Percentiles rank a stretch among this genome's conserved stretches.
Conservation (phyloP, 2,888 invertebrate genomes). For the Lasioglossum figueresi region DNA sequence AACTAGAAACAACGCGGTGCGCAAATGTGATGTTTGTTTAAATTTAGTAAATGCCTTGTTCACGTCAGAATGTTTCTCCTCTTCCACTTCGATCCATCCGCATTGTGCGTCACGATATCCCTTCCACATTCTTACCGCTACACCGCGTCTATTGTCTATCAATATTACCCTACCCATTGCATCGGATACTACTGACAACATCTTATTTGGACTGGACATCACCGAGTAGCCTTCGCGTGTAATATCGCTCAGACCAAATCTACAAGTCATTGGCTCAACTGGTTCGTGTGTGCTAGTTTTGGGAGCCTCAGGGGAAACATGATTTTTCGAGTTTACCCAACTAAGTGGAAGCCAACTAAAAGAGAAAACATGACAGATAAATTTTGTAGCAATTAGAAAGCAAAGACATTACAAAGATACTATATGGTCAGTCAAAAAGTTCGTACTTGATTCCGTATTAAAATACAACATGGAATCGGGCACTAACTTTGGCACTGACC, state of each 20-base stretch:
- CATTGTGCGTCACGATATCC: conserved; percentile 98
- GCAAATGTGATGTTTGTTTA: conserved; percentile 80
- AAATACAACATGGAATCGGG: no score
- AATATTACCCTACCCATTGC: conserved; percentile 94
- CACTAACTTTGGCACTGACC: no score
- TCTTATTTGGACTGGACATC: conserved; percentile 91
- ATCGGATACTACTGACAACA: conserved; percentile 93
- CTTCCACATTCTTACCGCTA: conserved; percentile 95
- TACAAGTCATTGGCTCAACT: conserved; percentile 90
- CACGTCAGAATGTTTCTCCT: conserved; percentile 84
- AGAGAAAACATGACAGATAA: not conserved
- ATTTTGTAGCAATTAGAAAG: not conserved
- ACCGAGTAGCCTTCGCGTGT: conserved; percentile 90
- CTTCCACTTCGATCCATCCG: conserved; percentile 94
- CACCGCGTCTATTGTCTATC: conserved; percentile 92
- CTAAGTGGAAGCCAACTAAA: conserved; percentile 84
- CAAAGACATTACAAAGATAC: not conserved
- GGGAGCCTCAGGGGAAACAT: conserved; percentile 74
- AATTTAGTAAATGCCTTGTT: conserved; percentile 61
- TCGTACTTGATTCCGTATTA: no score
- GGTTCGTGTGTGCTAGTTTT: conserved; percentile 83
- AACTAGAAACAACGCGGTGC: conserved; percentile 92
- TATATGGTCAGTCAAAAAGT: not conserved
- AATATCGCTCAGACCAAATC: conserved; percentile 92
- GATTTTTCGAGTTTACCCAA: conserved; percentile 83